Evolutionary conservation across 2,113 vertebrate species (phyloP), one percentile per base, ranked within the genome.

Genomic region (Anhinga rufa): DNA sequence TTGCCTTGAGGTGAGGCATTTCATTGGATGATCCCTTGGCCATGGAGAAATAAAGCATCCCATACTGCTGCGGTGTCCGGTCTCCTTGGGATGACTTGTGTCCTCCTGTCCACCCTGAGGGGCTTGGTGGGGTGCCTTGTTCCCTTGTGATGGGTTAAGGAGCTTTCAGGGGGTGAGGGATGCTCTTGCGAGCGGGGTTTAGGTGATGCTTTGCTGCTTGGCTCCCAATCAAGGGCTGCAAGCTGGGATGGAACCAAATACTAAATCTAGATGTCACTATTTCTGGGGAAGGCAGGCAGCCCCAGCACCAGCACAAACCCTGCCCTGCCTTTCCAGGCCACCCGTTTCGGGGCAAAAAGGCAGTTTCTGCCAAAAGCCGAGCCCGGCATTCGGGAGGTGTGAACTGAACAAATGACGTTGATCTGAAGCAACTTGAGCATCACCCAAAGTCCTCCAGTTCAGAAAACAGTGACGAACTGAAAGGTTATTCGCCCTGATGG

Each of bases 41-140:
- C 9, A 10, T 0, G 2, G 65, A 71, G 51, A 20, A 77, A 58
- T 31, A n/a, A 20, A 21, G 10, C 55, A 20, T 10, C 48, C 15
- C 6, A 1, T 17, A 14, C 5, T 8, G 34, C 61, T 61, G 28
- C 3, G 3, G 34, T 48, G 25, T 34, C 48, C 0, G 1, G 25
- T 32, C 48, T 62, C 62, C 77, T 20, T 38, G 57, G 42, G 31
- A 36, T 24, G 31, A 58, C 28, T 14, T 22, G 14, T 82, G 34
- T 40, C 26, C 44, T 60, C 7, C 52, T 48, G 18, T 10, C 29
- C 61, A 34, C 24, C n/a, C 32, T 36, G 13, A 58, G 34, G 26
- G 66, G 10, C 14, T 79, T 17, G 46, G 9, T 72, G 52, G 16
- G 29, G 12, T 48, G 15, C 6, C 17, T 24, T 17, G 15, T 21